Conservation (phyloP, 2,797 vertebrate genomes). For the Sebastes melanostomus region DNA sequence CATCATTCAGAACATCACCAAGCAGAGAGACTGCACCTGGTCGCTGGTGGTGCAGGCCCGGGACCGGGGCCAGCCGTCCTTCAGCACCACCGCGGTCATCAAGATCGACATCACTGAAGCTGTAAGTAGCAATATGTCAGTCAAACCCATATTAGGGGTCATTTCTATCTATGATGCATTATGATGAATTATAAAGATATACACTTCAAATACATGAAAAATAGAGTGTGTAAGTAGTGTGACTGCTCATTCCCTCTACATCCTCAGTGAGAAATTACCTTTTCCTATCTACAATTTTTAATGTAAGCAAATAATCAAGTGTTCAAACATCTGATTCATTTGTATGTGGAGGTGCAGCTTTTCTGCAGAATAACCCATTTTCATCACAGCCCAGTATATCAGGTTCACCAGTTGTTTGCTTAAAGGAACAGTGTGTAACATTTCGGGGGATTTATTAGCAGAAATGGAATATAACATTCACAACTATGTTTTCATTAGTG, state of each 20-base stretch:
- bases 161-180: not conserved
- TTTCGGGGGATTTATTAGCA: too few relatives aligned
- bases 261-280: not conserved
- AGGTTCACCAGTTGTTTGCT: not conserved
- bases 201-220: not conserved
- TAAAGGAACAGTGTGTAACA: too few relatives aligned
- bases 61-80: slow-evolving; percentile 93
- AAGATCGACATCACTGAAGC: slow-evolving; percentile 97
- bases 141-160: not conserved
- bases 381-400: not conserved
- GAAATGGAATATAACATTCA: too few relatives aligned
- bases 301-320: not conserved
- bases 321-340: not conserved
- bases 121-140: slow-evolving; percentile 76
- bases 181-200: not conserved
- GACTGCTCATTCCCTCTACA: not conserved
- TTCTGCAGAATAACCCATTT: not conserved
- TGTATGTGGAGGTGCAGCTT: not conserved
- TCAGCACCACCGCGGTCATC: slow-evolving; percentile 94
- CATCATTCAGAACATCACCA: slow-evolving; percentile 93
- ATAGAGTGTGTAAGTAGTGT: not conserved
- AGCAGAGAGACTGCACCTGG: slow-evolving; percentile 90
- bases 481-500: too few relatives aligned
- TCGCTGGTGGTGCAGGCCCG: slow-evolving; percentile 95
- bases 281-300: not conserved